Evolutionary conservation across 2,888 invertebrate species (phyloP), one percentile per base, ranked within the genome.

Genomic region (Archips crataeganus): DNA sequence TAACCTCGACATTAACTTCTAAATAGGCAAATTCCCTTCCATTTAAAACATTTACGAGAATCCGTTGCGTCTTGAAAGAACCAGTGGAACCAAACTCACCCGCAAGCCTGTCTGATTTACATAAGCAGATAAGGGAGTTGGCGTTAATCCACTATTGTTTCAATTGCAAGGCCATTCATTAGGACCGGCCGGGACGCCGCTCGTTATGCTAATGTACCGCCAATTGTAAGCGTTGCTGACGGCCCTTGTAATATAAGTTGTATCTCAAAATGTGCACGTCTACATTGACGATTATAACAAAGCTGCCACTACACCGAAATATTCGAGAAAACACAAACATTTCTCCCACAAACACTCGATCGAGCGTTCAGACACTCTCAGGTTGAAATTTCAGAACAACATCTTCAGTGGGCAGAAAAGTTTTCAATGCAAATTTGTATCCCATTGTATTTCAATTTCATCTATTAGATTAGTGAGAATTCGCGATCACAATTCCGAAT

Each of bases 141-240:
- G 79, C 77, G 78, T 74, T 81, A 80, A 81, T 81, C 78, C 78
- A 78, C 79, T 77, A 78, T 78, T 89, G 91, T 91, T 91, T 91
- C 91, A 91, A 90, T 91, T 89, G 90, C 90, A 85, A 85, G 88
- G 83, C 91, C 86, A 89, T 92, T 91, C 90, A 92, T 92, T 90
- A 92, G 85, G 82, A 83, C 75, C 81, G 81, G 80, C 79, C 80
- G 78, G 84, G 82, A 81, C 79, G 79, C 75, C 80, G 85, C 87
- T 89, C 89, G 90, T 91, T 91, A 91, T 90, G 90, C 84, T 90
- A 90, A 91, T 90, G 82, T 82, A 77, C 82, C 82, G 82, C 82
- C 87, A 84, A 87, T 89, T 79, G 77, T 79, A 61, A 74, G 74
- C 74, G 68, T 73, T 59, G 68, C 73, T 74, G 74, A 65, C 54